A percentile compares a stretch with the other conserved stretches of the same genome.
These are phyloP conservation scores for Strix uralensis DNA, from an alignment of 2,113 vertebrate genomes.

Conservation along the genomic window DNA sequence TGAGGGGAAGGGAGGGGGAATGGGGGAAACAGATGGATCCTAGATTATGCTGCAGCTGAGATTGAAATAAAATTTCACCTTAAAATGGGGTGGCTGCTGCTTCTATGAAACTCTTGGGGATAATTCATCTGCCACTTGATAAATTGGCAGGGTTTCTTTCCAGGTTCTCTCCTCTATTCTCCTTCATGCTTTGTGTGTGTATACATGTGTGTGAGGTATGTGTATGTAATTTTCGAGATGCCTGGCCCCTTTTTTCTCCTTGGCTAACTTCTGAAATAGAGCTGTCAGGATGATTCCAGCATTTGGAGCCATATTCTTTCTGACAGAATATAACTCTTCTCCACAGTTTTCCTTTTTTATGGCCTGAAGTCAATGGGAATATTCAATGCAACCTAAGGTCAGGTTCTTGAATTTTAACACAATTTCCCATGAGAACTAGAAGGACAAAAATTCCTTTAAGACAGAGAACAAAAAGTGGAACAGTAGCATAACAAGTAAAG, in stretches of 20 bases:
- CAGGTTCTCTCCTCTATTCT: constrained; percentile 20
- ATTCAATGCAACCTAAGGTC: constrained; percentile 56
- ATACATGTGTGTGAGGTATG: constrained; percentile 38
- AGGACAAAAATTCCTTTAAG: constrained; percentile 43
- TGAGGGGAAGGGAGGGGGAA: not conserved
- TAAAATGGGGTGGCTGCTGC: constrained; percentile 16
- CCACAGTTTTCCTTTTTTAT: constrained; percentile 56
- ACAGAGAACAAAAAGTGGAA: not conserved
- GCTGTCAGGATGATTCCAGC: constrained; percentile 63
- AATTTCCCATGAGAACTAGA: constrained; percentile 40
- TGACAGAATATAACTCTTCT: constrained; percentile 64
- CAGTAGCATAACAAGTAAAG: not conserved
- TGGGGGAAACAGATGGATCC: constrained; percentile 21
- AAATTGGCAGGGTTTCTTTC: constrained; percentile 15
- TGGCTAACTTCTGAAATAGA: constrained; percentile 65
- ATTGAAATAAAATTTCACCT: constrained; percentile 50
- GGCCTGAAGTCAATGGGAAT: constrained; percentile 56
- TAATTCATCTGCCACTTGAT: constrained; percentile 48
- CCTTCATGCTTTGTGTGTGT: constrained; percentile 29
- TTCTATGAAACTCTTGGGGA: constrained; percentile 10
- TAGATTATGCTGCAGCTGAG: constrained; percentile 26
- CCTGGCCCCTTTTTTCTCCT: constrained; percentile 61
- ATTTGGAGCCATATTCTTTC: constrained; percentile 48
- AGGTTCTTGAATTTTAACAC: constrained; percentile 59
- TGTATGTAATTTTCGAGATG: constrained; percentile 48